These are phyloP conservation scores for Manis pentadactyla DNA, from an alignment of 2,797 vertebrate genomes.

Conservation along the genomic window DNA sequence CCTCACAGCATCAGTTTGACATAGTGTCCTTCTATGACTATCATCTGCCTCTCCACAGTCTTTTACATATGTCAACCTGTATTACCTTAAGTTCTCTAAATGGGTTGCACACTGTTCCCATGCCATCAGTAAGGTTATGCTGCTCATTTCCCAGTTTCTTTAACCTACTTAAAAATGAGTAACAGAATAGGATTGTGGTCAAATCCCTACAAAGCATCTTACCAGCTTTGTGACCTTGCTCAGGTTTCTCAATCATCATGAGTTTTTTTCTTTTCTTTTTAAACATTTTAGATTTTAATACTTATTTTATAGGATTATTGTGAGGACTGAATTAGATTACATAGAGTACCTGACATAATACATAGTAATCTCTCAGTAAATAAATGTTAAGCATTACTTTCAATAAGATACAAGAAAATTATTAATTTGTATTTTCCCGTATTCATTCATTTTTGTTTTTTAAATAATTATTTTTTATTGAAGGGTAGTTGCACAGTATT, in stretches of 20 bases:
- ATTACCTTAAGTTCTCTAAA: background rate
- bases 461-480: no score
- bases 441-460: constrained; percentile 47
- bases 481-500: no score
- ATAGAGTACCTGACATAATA: background rate
- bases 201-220: background rate
- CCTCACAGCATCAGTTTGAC: background rate
- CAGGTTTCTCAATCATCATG: constrained; percentile 16
- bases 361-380: background rate
- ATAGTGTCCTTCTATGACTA: background rate
- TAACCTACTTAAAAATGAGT: constrained; percentile 26
- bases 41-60: background rate
- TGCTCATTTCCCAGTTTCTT: constrained; percentile 27
- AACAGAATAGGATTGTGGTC: background rate
- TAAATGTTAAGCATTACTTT: constrained; percentile 26
- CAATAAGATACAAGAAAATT: background rate
- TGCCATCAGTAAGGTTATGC: background rate
- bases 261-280: background rate
- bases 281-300: background rate
- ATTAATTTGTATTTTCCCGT: background rate
- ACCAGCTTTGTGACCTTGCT: background rate
- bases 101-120: background rate
- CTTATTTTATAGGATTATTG: background rate
- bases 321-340: background rate
- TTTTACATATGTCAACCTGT: background rate